These are phyloP conservation scores for Cladopsammia gracilis DNA, from an alignment of 64 coral and sea anemone species.

Conservation along the genomic window DNA sequence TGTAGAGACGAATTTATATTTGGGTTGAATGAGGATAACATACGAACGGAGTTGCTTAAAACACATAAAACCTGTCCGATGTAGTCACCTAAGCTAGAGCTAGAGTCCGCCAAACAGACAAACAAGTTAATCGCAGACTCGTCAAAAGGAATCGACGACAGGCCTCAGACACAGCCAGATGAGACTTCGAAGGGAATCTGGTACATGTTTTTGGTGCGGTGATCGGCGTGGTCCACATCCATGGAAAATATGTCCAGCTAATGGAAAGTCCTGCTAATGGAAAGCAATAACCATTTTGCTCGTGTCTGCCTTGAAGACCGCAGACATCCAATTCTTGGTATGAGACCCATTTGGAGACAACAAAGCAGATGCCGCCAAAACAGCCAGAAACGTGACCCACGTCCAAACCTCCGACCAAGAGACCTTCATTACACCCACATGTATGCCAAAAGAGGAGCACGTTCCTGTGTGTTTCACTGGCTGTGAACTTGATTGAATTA, in stretches of 20 bases:
- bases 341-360: neutral
- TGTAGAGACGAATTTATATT: conserved; percentile 36
- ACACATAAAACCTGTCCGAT: conserved; percentile 9
- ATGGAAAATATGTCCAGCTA: conserved; percentile 62
- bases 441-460: no score
- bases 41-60: neutral
- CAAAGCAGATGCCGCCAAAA: neutral
- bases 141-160: conserved; percentile 41
- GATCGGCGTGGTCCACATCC: conserved; percentile 48
- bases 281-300: conserved; percentile 66
- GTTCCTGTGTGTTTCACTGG: no score
- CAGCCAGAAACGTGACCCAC: neutral
- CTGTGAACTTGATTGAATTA: no score
- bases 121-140: conserved; percentile 14
- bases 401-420: conserved; percentile 7
- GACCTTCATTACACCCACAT: conserved; percentile 5
- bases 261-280: conserved; percentile 39
- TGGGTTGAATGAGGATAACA: conserved; percentile 5
- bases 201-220: conserved; percentile 72
- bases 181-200: conserved; percentile 70
- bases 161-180: conserved; percentile 70
- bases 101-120: conserved; percentile 6
- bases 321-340: neutral
- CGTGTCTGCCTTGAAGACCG: conserved; percentile 53
- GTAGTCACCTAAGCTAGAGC: neutral